These are phyloP conservation scores for Manis pentadactyla DNA, from an alignment of 2,797 vertebrate genomes.

Conservation along the genomic window DNA sequence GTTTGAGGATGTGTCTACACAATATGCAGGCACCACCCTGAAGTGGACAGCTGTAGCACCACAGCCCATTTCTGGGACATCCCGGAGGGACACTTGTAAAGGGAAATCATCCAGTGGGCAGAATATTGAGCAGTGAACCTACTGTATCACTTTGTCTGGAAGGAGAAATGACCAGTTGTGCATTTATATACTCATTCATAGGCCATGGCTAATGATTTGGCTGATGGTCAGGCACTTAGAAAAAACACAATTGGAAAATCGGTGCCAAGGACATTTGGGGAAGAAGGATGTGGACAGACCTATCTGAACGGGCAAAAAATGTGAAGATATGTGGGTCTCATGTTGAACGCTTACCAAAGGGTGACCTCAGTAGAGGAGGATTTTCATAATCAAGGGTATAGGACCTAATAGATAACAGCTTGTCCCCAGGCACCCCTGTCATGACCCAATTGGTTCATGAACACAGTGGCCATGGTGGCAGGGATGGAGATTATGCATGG, in stretches of 20 bases:
- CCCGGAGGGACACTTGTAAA: background rate
- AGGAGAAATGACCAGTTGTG: background rate
- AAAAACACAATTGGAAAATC: background rate
- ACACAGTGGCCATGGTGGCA: background rate
- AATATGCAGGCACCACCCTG: background rate
- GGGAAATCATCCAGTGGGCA: background rate
- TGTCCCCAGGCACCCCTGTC: background rate
- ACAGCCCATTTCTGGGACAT: background rate
- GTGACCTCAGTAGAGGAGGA: background rate
- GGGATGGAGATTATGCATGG: background rate
- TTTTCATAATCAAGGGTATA: background rate
- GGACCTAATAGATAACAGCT: background rate
- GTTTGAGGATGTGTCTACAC: background rate
- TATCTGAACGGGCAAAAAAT: background rate
- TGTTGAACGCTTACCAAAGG: background rate
- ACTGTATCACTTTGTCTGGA: background rate
- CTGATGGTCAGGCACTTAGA: background rate
- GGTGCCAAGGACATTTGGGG: background rate
- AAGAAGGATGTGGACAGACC: background rate
- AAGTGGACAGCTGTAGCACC: background rate
- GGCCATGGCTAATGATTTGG: background rate
- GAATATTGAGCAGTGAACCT: background rate
- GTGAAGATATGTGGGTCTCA: background rate
- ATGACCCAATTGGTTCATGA: background rate
- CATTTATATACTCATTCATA: background rate